Evolutionary conservation across 2,888 invertebrate genomes (phyloP), one percentile per base, ranked within the genome.

Genomic region (Deilephila elpenor): DNA sequence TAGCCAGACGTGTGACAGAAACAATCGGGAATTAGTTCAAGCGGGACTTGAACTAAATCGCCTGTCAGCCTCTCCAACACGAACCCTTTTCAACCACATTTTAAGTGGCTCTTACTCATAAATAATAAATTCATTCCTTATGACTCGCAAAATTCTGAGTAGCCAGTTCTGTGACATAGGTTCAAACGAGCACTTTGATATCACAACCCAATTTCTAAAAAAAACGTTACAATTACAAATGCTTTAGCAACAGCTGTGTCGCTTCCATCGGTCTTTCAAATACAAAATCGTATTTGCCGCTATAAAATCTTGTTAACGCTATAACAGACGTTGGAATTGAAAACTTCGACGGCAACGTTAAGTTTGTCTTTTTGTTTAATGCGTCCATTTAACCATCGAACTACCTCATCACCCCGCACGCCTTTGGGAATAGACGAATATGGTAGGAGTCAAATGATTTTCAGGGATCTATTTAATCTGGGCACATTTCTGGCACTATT

Each of bases 141-240:
- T 56, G 19, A 56, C 53, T 5, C 19, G 17, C 19, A 17, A 17
- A 56, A 56, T 17, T n/a, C 53, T 19, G 5, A 56, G n/a, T 56
- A 56, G n/a, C 56, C 19, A 19, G 17, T 51, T 56, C n/a, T 56
- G 19, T n/a, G 44, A 44, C 44, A 44, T 44, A 14, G 17, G 17
- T 56, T 56, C n/a, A 56, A n/a, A 44, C 44, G 44, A 56, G 56
- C n/a, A 56, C 56, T 56, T 44, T 32, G 19, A 62, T n/a, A 62
- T 34, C 44, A 17, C 64, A 17, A 34, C 7, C 56, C 32, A 72
- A 56, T 67, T 71, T 64, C n/a, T 53, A 59, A 71, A 74, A 73
- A 64, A 71, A 74, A 71, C 74, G 71, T 64, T 74, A 71, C 74
- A 74, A 64, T 62, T 64, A 71, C 34, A 74, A 74, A 71, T 74